These are phyloP conservation scores for Pocillopora damicornis DNA, from an alignment of 64 coral and sea anemone genomes.

Conservation along the genomic window DNA sequence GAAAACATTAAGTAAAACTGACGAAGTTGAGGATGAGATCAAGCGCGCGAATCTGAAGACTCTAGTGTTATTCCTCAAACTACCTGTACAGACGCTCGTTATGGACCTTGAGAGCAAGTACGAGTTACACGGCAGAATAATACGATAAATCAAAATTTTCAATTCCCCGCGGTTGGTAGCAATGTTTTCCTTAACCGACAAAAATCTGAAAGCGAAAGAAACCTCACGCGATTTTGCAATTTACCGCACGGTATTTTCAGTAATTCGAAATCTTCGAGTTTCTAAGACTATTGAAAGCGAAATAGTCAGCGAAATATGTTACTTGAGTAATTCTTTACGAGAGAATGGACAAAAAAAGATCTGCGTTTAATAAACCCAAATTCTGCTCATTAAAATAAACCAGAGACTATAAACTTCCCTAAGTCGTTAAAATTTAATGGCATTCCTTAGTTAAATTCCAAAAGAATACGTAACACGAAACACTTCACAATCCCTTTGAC, in stretches of 20 bases:
- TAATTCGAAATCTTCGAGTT: conserved; percentile 3
- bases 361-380: conserved; percentile 75
- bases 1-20: conserved; percentile 76
- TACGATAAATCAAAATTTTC: conserved; percentile 37
- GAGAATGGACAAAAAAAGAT: conserved; percentile 33
- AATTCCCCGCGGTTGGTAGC: conserved; percentile 11
- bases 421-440: conserved; percentile 88
- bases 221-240: conserved; percentile 44
- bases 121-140: conserved; percentile 3
- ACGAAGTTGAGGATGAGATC: background rate
- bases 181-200: conserved; percentile 6
- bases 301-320: conserved; percentile 26
- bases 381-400: conserved; percentile 92
- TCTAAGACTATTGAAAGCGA: conserved; percentile 47
- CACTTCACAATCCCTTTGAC: conserved; percentile 33
- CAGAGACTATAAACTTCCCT: conserved; percentile 80
- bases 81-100: conserved; percentile 19
- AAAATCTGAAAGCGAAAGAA: background rate
- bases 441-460: conserved; percentile 90
- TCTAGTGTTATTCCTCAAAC: background rate
- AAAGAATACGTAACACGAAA: conserved; percentile 48
- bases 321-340: conserved; percentile 49
- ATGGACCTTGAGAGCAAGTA: conserved; percentile 1
- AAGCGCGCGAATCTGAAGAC: background rate
- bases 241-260: conserved; percentile 3